phyloP scores from a whole-genome alignment of 1,140 invertebrate genomes.

The Bombus haemorrhoidalis region DNA sequence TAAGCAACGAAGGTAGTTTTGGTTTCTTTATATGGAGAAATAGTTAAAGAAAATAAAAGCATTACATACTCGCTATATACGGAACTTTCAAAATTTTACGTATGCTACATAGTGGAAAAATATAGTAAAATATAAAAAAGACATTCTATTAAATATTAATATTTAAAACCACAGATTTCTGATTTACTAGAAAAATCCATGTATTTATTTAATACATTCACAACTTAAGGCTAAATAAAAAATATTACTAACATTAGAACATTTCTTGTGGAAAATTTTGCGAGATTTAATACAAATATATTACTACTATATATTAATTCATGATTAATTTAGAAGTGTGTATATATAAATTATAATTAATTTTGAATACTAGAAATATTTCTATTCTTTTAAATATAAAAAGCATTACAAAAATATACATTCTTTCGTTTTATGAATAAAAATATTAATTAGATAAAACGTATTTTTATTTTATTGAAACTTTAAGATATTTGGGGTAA shows the following conservation, averaged over 20 bases:
- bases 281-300: neutral
- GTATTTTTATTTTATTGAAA: too few species aligned
- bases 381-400: too few species aligned
- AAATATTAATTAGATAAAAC: too few species aligned
- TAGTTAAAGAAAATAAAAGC: constrained; percentile 28
- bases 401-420: too few species aligned
- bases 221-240: neutral
- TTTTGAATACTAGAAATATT: too few species aligned
- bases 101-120: neutral
- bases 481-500: too few species aligned
- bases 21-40: neutral
- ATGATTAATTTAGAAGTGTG: too few species aligned
- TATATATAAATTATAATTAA: neutral
- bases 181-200: neutral
- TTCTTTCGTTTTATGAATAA: too few species aligned
- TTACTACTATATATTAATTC: neutral
- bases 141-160: neutral
- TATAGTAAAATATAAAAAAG: neutral
- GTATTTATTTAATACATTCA: neutral
- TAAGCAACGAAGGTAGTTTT: neutral
- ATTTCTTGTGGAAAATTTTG: neutral
- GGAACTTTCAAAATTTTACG: neutral
- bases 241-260: neutral
- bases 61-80: neutral
- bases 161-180: neutral